phyloP scores from a whole-genome alignment of 2,888 invertebrate species.

The Ariolimax columbianus region DNA sequence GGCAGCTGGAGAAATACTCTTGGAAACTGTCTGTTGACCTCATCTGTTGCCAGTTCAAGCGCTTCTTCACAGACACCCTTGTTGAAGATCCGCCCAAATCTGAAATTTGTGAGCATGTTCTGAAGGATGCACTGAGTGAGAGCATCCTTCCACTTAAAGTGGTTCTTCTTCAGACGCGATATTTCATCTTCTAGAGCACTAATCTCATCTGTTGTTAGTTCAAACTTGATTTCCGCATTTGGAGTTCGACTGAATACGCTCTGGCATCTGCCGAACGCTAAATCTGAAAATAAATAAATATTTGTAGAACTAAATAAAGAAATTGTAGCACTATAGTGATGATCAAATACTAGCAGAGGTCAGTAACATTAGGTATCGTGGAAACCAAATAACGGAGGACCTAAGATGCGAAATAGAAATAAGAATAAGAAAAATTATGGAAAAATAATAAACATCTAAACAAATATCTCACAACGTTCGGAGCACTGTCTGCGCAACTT shows the following conservation, averaged over 20 bases:
- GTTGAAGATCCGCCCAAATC: background rate
- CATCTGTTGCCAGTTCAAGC: background rate
- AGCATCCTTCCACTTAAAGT: slow-evolving; percentile 89
- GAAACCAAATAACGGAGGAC: too few species aligned
- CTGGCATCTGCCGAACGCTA: slow-evolving; percentile 57
- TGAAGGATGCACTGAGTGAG: slow-evolving; percentile 92
- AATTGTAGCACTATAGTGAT: too few species aligned
- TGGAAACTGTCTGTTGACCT: slow-evolving; percentile 51
- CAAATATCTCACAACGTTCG: too few species aligned
- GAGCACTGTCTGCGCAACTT: too few species aligned
- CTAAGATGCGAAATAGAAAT: too few species aligned
- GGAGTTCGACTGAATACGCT: slow-evolving; percentile 10
- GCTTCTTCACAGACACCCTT: slow-evolving; percentile 51
- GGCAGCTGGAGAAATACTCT: slow-evolving; percentile 52
- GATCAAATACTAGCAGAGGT: too few species aligned
- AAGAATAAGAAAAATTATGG: too few species aligned
- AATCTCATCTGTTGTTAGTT: slow-evolving; percentile 85
- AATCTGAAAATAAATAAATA: slow-evolving; percentile 47
- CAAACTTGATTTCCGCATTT: slow-evolving; percentile 36
- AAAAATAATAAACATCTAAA: too few species aligned
- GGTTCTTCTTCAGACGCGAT: slow-evolving; percentile 85
- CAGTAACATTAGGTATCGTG: too few species aligned
- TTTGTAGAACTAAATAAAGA: too few species aligned
- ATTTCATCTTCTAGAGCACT: slow-evolving; percentile 86
- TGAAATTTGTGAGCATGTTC: slow-evolving; percentile 80